A percentile compares a stretch with the other conserved stretches of the same genome.
Conservation (phyloP, 1,140 invertebrate genomes). For the Zophobas atratus region DNA sequence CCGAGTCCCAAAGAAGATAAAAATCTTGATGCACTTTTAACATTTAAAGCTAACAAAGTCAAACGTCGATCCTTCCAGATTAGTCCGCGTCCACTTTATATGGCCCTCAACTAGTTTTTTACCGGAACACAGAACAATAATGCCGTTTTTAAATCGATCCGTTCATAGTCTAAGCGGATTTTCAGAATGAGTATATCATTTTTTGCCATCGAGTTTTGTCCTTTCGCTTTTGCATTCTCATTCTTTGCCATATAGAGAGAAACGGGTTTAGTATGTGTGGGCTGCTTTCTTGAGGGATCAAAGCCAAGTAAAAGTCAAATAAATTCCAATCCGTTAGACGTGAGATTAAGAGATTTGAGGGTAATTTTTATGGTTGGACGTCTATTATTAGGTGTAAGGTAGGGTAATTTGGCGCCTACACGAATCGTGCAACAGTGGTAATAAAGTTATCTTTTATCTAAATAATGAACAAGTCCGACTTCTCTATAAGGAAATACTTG, state of each 20-base stretch:
- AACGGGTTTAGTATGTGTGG: neutral
- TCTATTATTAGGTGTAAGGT: slow-evolving; percentile 9
- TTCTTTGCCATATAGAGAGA: neutral
- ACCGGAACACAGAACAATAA: no score
- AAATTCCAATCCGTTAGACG: neutral
- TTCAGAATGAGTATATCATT: no score
- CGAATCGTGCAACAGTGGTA: neutral
- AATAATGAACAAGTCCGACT: neutral
- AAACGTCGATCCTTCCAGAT: neutral
- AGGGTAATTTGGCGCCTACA: neutral
- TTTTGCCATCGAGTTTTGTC: no score
- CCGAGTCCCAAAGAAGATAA: neutral
- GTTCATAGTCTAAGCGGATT: no score
- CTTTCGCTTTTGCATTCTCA: no score
- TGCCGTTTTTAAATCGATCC: no score
- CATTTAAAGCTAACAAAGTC: neutral
- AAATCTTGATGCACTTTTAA: neutral
- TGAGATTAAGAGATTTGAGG: slow-evolving; percentile 1
- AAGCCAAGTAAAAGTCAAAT: neutral
- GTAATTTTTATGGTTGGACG: neutral
- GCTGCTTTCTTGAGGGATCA: neutral
- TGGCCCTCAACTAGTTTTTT: no score
- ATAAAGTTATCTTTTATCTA: slow-evolving; percentile 9
- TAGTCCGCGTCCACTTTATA: no score
- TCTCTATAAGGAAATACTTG: slow-evolving; percentile 3